A percentile compares a stretch with the other conserved stretches of the same genome.
Evolutionary conservation across 64 coral and sea anemone genomes (phyloP).

Genomic region (Anthopleura sola): DNA sequence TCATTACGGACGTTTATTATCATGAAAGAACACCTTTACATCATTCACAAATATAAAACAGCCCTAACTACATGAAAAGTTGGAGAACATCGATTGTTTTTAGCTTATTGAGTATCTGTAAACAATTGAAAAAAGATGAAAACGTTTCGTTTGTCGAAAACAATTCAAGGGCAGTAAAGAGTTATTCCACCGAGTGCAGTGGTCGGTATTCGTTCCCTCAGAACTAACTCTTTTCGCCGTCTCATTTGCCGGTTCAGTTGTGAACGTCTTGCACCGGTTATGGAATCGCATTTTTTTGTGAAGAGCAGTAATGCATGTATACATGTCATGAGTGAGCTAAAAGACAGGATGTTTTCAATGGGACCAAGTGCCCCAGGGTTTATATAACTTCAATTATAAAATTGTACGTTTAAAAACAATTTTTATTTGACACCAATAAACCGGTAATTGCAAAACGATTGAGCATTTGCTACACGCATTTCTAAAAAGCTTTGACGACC

Average conservation of each 20-base stretch:
- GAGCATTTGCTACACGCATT: constrained; percentile 7
- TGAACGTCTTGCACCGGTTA: too few species aligned
- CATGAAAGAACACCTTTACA: background rate
- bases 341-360: background rate
- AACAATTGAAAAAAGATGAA: too few species aligned
- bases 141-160: too few species aligned
- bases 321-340: background rate
- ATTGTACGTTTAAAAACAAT: constrained; percentile 13
- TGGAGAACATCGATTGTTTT: too few species aligned
- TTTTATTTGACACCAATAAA: constrained; percentile 21
- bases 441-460: constrained; percentile 15
- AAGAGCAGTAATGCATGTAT: background rate
- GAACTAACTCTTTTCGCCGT: too few species aligned
- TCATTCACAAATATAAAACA: background rate
- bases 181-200: too few species aligned
- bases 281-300: background rate
- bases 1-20: background rate
- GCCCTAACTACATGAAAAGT: background rate
- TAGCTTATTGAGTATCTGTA: too few species aligned
- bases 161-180: background rate
- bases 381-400: constrained; percentile 17
- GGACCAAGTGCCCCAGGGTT: background rate
- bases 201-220: too few species aligned
- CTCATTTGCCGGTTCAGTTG: too few species aligned
- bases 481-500: constrained; percentile 3